Percentiles rank a stretch among this genome's conserved stretches.
Conservation (phyloP, 2,888 invertebrate genomes). For the Hypena proboscidalis region DNA sequence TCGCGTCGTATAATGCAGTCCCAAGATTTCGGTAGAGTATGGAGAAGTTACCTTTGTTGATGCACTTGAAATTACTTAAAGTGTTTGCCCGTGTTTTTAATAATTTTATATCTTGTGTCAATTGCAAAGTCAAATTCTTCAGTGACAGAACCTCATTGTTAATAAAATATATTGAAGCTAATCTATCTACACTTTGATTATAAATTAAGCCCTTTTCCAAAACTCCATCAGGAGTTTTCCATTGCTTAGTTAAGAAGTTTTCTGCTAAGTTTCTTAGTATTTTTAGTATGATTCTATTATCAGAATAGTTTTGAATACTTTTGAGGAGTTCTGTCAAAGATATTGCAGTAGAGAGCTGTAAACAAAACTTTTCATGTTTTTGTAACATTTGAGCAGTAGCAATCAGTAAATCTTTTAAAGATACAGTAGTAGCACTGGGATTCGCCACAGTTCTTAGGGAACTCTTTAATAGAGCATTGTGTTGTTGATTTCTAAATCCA, state of each 20-base stretch:
- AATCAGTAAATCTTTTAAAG: slow-evolving; percentile 65
- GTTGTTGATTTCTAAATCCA: slow-evolving; percentile 82
- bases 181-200: slow-evolving; percentile 87
- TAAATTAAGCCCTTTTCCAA: slow-evolving; percentile 87
- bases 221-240: slow-evolving; percentile 88
- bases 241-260: slow-evolving; percentile 86
- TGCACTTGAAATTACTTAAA: slow-evolving; percentile 86
- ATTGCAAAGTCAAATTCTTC: slow-evolving; percentile 81
- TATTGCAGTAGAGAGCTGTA: slow-evolving; percentile 83
- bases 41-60: slow-evolving; percentile 88
- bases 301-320: slow-evolving; percentile 73
- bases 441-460: slow-evolving; percentile 70
- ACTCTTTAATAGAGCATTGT: slow-evolving; percentile 64
- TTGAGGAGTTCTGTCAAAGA: slow-evolving; percentile 82
- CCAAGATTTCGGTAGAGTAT: slow-evolving; percentile 88
- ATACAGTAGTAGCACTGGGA: slow-evolving; percentile 50
- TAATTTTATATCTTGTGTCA: slow-evolving; percentile 83
- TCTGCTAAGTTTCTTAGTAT: slow-evolving; percentile 73
- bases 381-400: slow-evolving; percentile 70
- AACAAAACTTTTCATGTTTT: slow-evolving; percentile 78
- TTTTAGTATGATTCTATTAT: slow-evolving; percentile 67
- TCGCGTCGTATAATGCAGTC: slow-evolving; percentile 84
- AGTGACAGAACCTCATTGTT: slow-evolving; percentile 85
- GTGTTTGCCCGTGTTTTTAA: slow-evolving; percentile 85
- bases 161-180: slow-evolving; percentile 87